Conservation (phyloP, 2,888 invertebrate genomes). For the Eristalinus aeneus region DNA sequence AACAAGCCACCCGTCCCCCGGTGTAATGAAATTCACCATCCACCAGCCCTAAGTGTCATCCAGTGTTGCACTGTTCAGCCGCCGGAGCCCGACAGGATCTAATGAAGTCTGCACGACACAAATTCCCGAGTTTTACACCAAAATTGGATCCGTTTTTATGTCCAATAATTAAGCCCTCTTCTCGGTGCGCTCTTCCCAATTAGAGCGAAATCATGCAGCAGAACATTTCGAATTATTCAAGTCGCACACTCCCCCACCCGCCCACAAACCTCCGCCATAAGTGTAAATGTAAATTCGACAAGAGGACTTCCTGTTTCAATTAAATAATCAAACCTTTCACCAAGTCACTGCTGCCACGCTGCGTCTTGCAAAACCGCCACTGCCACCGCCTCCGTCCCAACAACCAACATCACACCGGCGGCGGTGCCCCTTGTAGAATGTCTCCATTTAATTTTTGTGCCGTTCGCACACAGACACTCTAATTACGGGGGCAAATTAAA, state of each 20-base stretch:
- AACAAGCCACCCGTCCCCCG: not conserved
- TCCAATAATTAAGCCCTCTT: constrained; percentile 54
- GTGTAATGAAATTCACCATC: not conserved
- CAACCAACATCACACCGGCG: not conserved
- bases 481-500: constrained; percentile 67
- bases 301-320: constrained; percentile 63
- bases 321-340: constrained; percentile 61
- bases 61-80: not conserved
- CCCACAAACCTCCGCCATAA: constrained; percentile 30
- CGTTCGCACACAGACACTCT: constrained; percentile 67
- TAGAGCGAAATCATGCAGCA: constrained; percentile 57
- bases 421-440: not conserved
- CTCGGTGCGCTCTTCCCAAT: constrained; percentile 26
- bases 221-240: constrained; percentile 41
- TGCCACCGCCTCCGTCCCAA: not conserved
- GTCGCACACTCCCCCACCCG: not conserved
- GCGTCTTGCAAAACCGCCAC: not conserved
- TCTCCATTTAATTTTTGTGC: constrained; percentile 62
- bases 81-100: not conserved
- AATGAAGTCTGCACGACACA: not conserved
- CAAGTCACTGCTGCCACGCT: not conserved
- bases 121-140: not conserved
- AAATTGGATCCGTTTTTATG: constrained; percentile 2
- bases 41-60: not conserved
- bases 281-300: constrained; percentile 70